Conservation (phyloP, 2,888 invertebrate species). For the Ormyrus thymus region DNA sequence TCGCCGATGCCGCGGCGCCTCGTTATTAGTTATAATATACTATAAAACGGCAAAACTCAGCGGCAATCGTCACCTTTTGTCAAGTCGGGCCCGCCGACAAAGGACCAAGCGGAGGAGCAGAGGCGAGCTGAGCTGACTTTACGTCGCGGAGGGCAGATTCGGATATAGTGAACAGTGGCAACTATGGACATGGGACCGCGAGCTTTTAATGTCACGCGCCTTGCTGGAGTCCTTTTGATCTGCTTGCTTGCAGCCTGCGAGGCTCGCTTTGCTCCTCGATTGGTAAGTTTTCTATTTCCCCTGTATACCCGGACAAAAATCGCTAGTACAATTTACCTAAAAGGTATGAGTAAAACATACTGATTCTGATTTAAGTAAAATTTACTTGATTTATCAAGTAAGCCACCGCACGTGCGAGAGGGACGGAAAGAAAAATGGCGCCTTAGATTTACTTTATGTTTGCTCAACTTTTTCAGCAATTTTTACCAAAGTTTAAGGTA, state of each 20-base stretch:
- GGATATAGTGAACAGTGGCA: neutral
- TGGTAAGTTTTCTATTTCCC: slow-evolving; percentile 24
- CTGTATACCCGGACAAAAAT: no score
- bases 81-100: slow-evolving; percentile 60
- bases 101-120: slow-evolving; percentile 28
- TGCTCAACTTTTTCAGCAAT: no score
- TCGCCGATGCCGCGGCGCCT: slow-evolving; percentile 50
- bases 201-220: neutral
- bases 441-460: no score
- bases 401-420: no score
- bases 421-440: no score
- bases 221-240: neutral
- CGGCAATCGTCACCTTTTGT: slow-evolving; percentile 68
- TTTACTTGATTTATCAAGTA: no score
- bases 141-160: neutral
- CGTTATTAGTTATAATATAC: slow-evolving; percentile 74
- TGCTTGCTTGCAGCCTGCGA: slow-evolving; percentile 14
- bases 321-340: no score
- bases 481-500: no score
- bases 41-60: slow-evolving; percentile 74
- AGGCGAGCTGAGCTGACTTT: neutral
- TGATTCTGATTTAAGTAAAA: no score
- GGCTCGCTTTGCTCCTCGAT: slow-evolving; percentile 20
- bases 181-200: neutral
- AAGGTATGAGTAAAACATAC: no score